phyloP scores from a whole-genome alignment of 2,888 invertebrate species.

The Limulus polyphemus region DNA sequence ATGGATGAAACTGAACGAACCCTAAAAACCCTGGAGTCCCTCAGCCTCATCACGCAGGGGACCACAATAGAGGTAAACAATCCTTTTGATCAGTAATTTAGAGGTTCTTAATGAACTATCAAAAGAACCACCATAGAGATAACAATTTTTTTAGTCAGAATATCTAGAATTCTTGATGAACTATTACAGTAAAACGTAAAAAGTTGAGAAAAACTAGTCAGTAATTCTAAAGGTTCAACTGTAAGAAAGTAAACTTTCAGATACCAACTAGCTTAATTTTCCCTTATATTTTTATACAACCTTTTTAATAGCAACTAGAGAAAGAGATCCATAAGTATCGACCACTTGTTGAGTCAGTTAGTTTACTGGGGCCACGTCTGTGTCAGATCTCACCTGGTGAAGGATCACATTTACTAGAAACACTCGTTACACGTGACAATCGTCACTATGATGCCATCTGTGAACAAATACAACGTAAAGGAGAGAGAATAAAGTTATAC shows the following conservation, averaged over 20 bases:
- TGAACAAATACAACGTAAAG: conserved; percentile 88
- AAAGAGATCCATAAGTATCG: conserved; percentile 65
- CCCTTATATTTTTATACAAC: no score
- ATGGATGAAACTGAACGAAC: conserved; percentile 82
- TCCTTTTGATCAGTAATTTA: no score
- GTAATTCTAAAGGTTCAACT: no score
- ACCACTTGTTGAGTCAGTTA: conserved; percentile 74
- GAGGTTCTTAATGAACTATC: no score
- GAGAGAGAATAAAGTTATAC: conserved; percentile 80
- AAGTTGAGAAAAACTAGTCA: no score
- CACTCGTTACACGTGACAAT: conserved; percentile 80
- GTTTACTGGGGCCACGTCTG: conserved; percentile 78
- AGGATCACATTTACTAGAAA: conserved; percentile 85
- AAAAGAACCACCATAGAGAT: no score
- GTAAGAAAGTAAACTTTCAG: no score
- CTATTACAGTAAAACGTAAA: no score
- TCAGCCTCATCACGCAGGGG: conserved; percentile 45
- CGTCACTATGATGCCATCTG: conserved; percentile 89
- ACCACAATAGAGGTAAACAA: conserved; percentile 41
- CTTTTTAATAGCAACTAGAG: conserved; percentile 49
- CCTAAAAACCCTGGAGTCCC: conserved; percentile 70
- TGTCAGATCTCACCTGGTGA: conserved; percentile 85
- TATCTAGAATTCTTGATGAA: no score
- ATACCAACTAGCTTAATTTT: no score
- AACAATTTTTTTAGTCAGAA: no score